These are phyloP conservation scores for Galeruca laticollis DNA, from an alignment of 2,888 invertebrate genomes.

Conservation along the genomic window DNA sequence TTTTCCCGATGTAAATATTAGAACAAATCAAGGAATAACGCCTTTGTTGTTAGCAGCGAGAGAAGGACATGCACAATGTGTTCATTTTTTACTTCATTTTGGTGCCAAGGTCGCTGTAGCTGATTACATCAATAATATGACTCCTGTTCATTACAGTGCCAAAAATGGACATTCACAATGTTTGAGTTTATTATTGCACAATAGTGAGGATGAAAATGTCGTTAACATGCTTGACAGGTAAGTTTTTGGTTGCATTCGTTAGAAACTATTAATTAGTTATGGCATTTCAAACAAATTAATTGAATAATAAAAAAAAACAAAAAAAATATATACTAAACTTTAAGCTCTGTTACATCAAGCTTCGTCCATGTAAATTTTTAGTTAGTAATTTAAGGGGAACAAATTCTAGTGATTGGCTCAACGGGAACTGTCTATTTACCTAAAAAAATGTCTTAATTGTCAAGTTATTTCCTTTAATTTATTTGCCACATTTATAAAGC, in stretches of 20 bases:
- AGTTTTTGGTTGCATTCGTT: slow-evolving; percentile 26
- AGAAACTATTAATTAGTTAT: neutral
- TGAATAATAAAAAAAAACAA: too few species aligned
- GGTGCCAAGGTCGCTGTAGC: slow-evolving; percentile 71
- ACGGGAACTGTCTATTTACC: too few species aligned
- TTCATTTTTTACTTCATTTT: slow-evolving; percentile 69
- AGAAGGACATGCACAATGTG: slow-evolving; percentile 70
- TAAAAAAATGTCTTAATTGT: too few species aligned
- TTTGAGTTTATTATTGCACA: slow-evolving; percentile 69
- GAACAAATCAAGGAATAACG: slow-evolving; percentile 69
- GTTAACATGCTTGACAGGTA: slow-evolving; percentile 66
- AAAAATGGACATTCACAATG: slow-evolving; percentile 71
- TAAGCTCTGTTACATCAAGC: too few species aligned
- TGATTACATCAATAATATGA: slow-evolving; percentile 60
- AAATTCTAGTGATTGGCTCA: too few species aligned
- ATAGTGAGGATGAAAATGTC: slow-evolving; percentile 65
- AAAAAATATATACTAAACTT: neutral
- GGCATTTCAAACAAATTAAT: neutral
- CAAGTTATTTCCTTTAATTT: too few species aligned
- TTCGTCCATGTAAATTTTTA: too few species aligned
- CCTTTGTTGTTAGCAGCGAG: slow-evolving; percentile 72
- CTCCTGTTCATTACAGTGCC: slow-evolving; percentile 63
- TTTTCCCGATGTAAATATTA: slow-evolving; percentile 71
- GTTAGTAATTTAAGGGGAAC: too few species aligned
- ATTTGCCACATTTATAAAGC: too few species aligned